These are phyloP conservation scores for Sternotherus odoratus DNA, from an alignment of 2,797 vertebrate species.

Conservation along the genomic window DNA sequence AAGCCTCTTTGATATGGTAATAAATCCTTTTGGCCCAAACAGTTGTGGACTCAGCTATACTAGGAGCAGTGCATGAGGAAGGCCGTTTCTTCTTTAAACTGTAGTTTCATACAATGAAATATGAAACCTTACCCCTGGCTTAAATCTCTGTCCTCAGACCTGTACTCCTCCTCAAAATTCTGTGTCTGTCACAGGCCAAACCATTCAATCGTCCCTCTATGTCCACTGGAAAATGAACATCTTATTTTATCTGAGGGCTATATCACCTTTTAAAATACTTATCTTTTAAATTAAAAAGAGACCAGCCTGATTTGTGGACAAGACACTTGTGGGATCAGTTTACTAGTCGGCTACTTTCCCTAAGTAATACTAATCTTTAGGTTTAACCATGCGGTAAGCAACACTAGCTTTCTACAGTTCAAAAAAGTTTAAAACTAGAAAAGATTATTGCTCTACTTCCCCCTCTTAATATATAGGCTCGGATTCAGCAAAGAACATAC, in stretches of 20 bases:
- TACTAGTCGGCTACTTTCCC: background rate
- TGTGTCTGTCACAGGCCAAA: background rate
- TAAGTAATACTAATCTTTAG: slow-evolving; percentile 2
- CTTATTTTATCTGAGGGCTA: background rate
- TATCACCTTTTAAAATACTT: background rate
- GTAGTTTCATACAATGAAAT: background rate
- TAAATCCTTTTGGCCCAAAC: background rate
- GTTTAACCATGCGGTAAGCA: background rate
- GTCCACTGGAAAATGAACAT: background rate
- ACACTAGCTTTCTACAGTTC: background rate
- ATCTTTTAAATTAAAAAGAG: background rate
- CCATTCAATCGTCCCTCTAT: background rate
- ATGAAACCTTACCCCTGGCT: background rate
- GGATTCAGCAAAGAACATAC: background rate
- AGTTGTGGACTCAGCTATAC: background rate
- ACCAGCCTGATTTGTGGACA: background rate
- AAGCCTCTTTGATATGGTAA: rapidly evolving
- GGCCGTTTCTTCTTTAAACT: background rate
- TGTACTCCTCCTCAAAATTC: background rate
- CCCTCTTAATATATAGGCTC: background rate
- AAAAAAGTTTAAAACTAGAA: background rate
- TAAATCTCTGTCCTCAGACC: background rate
- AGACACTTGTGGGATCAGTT: background rate
- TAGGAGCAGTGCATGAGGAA: background rate
- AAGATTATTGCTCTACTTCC: background rate